Evolutionary conservation across 2,888 invertebrate species (phyloP), one percentile per base, ranked within the genome.

Genomic region (Sinelater perroti): DNA sequence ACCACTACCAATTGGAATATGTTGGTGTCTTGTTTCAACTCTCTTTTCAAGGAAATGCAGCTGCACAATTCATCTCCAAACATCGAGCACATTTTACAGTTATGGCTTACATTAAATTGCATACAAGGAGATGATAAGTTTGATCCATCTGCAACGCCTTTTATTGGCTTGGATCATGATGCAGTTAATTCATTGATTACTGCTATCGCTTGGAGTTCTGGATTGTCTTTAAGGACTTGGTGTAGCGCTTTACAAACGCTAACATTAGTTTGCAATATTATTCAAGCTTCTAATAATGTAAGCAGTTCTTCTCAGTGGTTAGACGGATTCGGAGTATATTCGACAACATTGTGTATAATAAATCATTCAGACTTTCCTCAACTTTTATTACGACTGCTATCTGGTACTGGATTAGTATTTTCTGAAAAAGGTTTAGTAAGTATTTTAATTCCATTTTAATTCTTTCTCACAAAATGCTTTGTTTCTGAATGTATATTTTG

Each of bases 51-150:
- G n/a, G 85, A 87, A 65, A 76, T 87, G 42, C 85, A 86, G 67
- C 71, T 83, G 83, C 85, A 87, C 75, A 85, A 87, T 45, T 85
- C 87, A 45, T 87, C 90, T 73, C 84, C 88, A 13, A 89, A 89
- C 73, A 83, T 95, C 73, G 95, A 95, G 78, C 87, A 91, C 72
- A 87, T 93, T 42, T 80, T 95, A 26, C 90, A 93, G 64, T 81
- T 95, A 65, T 95, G 95, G 93, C 81, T 95, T 61, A 93, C 92
- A 1, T 80, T 95, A 60, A 93, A 93, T 84, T 83, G 70, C 53
- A 62, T 58, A 53, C 68, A 69, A n/a, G 79, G 36, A 72, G 80
- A 78, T 33, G 75, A 80, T n/a, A 83, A 82, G 30, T 84, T 86
- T 61, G 82, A 83, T 63, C 81, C 85, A 2, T 81, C 81, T 3